A percentile compares a stretch with the other conserved stretches of the same genome.
These are phyloP conservation scores for Stigmatopora argus DNA, from an alignment of 2,113 vertebrate species.

Conservation along the genomic window DNA sequence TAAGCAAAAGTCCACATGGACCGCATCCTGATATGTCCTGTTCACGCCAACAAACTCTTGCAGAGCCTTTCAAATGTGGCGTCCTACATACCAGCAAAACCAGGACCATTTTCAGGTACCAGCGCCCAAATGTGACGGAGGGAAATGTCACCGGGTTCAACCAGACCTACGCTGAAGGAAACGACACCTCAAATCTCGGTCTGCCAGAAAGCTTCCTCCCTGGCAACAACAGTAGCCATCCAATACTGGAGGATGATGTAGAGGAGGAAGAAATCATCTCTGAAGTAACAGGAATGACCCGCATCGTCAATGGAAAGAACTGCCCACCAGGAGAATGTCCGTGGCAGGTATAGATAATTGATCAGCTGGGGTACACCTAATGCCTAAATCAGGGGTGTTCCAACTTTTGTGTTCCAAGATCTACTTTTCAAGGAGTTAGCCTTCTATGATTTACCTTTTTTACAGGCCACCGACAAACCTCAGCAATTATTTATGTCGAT, in stretches of 20 bases:
- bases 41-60: slow-evolving; percentile 7
- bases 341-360: slow-evolving; percentile 79
- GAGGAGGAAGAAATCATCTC: background rate
- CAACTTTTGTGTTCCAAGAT: no score
- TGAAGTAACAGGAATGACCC: background rate
- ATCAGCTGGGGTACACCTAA: background rate
- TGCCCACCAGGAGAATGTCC: slow-evolving; percentile 83
- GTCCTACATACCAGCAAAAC: slow-evolving; percentile 1
- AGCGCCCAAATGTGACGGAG: background rate
- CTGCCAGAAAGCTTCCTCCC: background rate
- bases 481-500: no score
- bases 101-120: slow-evolving; percentile 26
- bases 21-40: background rate
- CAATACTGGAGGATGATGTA: background rate
- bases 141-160: background rate
- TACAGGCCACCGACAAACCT: no score
- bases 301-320: slow-evolving; percentile 76
- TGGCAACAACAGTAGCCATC: fast-evolving
- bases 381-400: no score
- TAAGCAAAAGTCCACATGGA: slow-evolving; percentile 45
- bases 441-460: no score
- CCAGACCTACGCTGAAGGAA: background rate
- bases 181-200: background rate
- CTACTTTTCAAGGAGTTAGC: no score
- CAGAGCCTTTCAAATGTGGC: slow-evolving; percentile 57